phyloP scores from a whole-genome alignment of 2,113 vertebrate species.

The Lycaon pictus region DNA sequence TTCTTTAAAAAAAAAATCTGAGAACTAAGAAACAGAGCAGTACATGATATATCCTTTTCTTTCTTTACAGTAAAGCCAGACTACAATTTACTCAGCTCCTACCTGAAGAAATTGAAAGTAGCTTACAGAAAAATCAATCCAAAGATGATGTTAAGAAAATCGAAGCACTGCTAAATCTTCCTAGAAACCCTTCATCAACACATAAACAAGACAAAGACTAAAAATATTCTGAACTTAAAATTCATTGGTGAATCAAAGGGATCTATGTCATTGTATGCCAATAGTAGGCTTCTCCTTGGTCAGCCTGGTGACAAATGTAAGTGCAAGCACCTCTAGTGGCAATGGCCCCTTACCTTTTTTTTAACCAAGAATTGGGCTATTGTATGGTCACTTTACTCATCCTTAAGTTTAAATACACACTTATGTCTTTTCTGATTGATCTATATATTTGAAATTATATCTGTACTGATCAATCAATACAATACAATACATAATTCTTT shows the following conservation, averaged over 20 bases:
- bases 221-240: conserved; percentile 54
- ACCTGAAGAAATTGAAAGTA: conserved; percentile 75
- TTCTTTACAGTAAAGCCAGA: conserved; percentile 83
- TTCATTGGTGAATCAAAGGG: neutral
- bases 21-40: conserved; percentile 9
- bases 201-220: conserved; percentile 55
- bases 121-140: conserved; percentile 40
- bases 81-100: conserved; percentile 78
- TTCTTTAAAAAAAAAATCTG: neutral
- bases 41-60: neutral
- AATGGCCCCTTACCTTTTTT: neutral
- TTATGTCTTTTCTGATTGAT: neutral
- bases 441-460: neutral
- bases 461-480: neutral
- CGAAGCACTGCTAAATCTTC: conserved; percentile 76
- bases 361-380: neutral
- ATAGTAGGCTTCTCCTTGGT: neutral
- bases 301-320: neutral
- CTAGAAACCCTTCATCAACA: conserved; percentile 69
- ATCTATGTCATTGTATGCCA: neutral
- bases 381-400: neutral
- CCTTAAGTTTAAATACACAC: conserved; percentile 41
- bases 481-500: neutral
- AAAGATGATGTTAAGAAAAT: conserved; percentile 60
- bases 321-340: neutral